Base-by-base conservation (phyloP, 2,888 invertebrate genomes). In the Agrotis exclamationis region DNA sequence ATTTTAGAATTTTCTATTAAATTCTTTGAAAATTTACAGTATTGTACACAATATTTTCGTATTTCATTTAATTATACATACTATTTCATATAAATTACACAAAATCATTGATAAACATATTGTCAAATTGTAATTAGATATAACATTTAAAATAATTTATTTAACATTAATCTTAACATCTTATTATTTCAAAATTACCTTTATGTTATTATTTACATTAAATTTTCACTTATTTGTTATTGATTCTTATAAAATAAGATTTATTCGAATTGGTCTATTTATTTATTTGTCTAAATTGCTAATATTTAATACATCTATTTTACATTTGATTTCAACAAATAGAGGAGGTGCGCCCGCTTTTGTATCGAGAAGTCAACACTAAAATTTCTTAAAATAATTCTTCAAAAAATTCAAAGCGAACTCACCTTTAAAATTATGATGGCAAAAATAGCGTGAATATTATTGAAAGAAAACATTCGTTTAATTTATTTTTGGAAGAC, bases 211-310 rank as follows among this genome's bases (percentile, higher is more conserved):
- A 78, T 77, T 76, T 79, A 81, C 71, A 84, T 56, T 84, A 57
- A 60, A 33, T 59, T 64, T 63, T 70, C 16, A 69, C 68, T 70
- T 64, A 74, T 22, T 63, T 57, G 4, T 72, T 68, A 76, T 69
- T 83, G 64, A 72, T 84, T 76, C 77, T 81, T 82, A 85, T 44
- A 53, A 74, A 74, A 65, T 84, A 84, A 62, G 56, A 59, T 82
- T 84, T 80, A 85, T 74, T 80, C 86, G 75, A 85, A 83, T 85
- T 85, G 85, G 85, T 85, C 85, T 85, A 85, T 83, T 85, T 70
- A 69, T 79, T 82, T 60, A 70, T 78, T 76, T 62, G 57, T 33
- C 74, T 79, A 82, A 80, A 76, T 63, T 63, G 56, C 72, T 80
- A 84, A 48, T 68, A 63, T 58, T 69, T 67, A 50, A 65, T 82